Percentiles rank a stretch among this genome's conserved stretches.
These are phyloP conservation scores for Leptinotarsa juncta DNA, from an alignment of 2,888 invertebrate species.

Conservation along the genomic window DNA sequence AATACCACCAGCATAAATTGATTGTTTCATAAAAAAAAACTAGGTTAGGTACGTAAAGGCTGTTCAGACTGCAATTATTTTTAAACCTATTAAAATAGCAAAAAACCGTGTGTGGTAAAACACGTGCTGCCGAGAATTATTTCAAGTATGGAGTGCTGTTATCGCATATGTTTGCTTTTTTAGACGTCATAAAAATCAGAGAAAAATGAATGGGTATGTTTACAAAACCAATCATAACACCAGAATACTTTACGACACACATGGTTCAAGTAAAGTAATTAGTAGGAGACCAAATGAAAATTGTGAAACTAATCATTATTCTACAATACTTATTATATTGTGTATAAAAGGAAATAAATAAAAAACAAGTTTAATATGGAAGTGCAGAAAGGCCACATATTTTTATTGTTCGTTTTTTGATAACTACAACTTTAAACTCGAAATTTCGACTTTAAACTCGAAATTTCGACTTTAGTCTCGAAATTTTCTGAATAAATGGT, in stretches of 20 bases:
- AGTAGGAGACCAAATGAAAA: not conserved
- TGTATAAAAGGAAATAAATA: too few species aligned
- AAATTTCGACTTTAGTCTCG: too few species aligned
- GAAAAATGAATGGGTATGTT: slow-evolving; percentile 14
- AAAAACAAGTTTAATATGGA: too few species aligned
- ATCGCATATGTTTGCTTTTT: slow-evolving; percentile 20
- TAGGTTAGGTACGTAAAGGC: slow-evolving; percentile 11
- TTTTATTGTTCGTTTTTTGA: too few species aligned
- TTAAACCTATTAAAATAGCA: slow-evolving; percentile 32
- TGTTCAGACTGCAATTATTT: slow-evolving; percentile 16
- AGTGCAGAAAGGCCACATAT: too few species aligned
- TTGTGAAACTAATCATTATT: too few species aligned
- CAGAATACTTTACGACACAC: not conserved
- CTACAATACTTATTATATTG: too few species aligned
- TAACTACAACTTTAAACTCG: too few species aligned
- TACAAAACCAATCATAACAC: not conserved
- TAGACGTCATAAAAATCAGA: not conserved
- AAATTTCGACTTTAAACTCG: too few species aligned
- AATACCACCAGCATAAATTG: not conserved
- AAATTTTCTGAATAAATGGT: too few species aligned
- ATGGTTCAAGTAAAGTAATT: not conserved
- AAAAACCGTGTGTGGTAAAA: slow-evolving; percentile 28
- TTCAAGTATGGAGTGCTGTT: slow-evolving; percentile 17
- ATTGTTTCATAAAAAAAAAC: slow-evolving; percentile 6
- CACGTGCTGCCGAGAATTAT: slow-evolving; percentile 23